Evolutionary conservation across 2,797 vertebrate species (phyloP).

Genomic region (Eutrigla gurnardus): DNA sequence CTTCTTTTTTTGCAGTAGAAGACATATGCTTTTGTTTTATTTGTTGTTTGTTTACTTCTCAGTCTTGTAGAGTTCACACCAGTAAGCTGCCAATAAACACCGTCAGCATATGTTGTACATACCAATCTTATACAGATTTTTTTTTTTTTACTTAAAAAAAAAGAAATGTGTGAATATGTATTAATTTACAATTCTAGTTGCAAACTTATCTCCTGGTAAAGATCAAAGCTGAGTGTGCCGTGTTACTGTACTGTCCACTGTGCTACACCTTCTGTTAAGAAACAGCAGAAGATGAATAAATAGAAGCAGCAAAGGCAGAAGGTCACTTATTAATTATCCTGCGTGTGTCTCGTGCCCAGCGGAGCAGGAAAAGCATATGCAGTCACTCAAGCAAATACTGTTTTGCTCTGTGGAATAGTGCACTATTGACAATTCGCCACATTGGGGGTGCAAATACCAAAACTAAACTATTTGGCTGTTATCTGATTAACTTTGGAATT

Average conservation of each 20-base stretch:
- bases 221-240: background rate
- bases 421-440: conserved; percentile 24
- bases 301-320: conserved; percentile 6
- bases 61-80: background rate
- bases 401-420: conserved; percentile 13
- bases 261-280: conserved; percentile 2
- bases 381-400: conserved; percentile 35
- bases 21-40: too few species aligned
- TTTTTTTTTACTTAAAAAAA: too few species aligned
- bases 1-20: background rate
- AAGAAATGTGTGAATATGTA: background rate
- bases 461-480: background rate
- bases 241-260: conserved; percentile 2
- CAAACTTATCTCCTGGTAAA: background rate
- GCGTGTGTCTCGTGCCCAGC: conserved; percentile 21
- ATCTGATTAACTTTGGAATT: background rate
- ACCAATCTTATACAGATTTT: background rate
- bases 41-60: background rate
- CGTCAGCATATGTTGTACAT: background rate
- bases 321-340: conserved; percentile 50
- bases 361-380: conserved; percentile 29
- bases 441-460: background rate
- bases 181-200: background rate
- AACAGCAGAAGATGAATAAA: conserved; percentile 2
- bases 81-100: background rate